Evolutionary conservation across 2,797 vertebrate species (phyloP), one percentile per base, ranked within the genome.

Genomic region (Chanos chanos): DNA sequence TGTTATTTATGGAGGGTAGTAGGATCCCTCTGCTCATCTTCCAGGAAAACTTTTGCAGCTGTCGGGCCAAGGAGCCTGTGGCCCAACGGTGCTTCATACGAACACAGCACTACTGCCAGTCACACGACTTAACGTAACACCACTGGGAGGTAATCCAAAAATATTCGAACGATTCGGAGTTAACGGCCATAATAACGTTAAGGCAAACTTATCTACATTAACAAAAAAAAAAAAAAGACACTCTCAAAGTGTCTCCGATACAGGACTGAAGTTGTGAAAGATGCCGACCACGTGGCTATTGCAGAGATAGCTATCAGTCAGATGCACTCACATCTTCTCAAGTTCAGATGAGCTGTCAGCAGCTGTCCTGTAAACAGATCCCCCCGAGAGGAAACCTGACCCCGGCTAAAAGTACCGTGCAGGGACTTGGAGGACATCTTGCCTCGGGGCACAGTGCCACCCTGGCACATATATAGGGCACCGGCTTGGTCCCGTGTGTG

Each of bases 311-410:
- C 71, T 59, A n/a, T 16, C 78, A 64, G 76, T 81, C 73, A 72
- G 62, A 73, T n/a, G n/a, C n/a, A 36, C 68, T 65, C 55, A 51
- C 71, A 78, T 78, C 78, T 73, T 83, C 80, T 85, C 81, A 79
- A 79, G 79, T 86, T 87, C 76, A 81, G 73, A 83, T 78, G 78
- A 81, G 77, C 76, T 79, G 75, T 86, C 80, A 85, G 74, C 89
- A 88, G 86, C 81, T 89, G 85, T 81, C 73, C 75, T 71, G 79
- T n/a, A 87, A 89, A 87, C 81, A 74, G 71, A 87, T 81, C 84
- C 81, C 77, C 37, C 77, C n/a, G 74, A 72, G 76, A 77, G 74
- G 72, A 76, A 62, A 58, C 77, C 49, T 57, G 61, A 66, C 69
- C 72, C n/a, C 76, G 81, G 82, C 81, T 82, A 86, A 83, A 89